Conservation (phyloP, 1,140 invertebrate genomes). For the Dendrolimus punctatus region DNA sequence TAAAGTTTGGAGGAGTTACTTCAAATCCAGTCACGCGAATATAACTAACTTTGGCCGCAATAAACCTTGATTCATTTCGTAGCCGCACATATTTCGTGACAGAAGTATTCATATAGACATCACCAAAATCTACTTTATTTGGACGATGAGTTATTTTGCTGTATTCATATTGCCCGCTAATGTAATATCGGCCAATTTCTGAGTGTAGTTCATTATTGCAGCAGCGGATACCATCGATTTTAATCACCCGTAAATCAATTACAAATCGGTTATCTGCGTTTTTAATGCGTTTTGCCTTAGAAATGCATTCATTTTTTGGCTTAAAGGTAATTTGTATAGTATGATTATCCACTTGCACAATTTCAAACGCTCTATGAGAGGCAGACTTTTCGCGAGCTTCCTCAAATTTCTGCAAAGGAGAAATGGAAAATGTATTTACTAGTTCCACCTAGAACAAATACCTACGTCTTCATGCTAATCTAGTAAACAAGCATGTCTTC, state of each 20-base stretch:
- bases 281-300: constrained; percentile 34
- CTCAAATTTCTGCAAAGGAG: constrained; percentile 45
- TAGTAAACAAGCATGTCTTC: no score
- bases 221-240: constrained; percentile 41
- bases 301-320: constrained; percentile 51
- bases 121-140: constrained; percentile 42
- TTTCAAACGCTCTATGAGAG: constrained; percentile 47
- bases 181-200: constrained; percentile 56
- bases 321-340: constrained; percentile 43
- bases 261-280: constrained; percentile 44
- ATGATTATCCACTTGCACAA: constrained; percentile 24
- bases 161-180: constrained; percentile 52
- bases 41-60: constrained; percentile 39
- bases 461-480: background rate
- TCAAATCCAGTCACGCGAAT: constrained; percentile 35
- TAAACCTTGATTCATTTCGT: constrained; percentile 40
- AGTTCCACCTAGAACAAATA: background rate
- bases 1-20: constrained; percentile 36
- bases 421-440: constrained; percentile 8
- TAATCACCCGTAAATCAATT: constrained; percentile 50
- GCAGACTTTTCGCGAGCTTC: constrained; percentile 51
- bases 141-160: constrained; percentile 41
- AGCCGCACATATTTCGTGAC: constrained; percentile 36
- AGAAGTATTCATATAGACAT: constrained; percentile 37
- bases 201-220: constrained; percentile 51